Conservation (phyloP, 2,888 invertebrate species). For the Margaritifera margaritifera region DNA sequence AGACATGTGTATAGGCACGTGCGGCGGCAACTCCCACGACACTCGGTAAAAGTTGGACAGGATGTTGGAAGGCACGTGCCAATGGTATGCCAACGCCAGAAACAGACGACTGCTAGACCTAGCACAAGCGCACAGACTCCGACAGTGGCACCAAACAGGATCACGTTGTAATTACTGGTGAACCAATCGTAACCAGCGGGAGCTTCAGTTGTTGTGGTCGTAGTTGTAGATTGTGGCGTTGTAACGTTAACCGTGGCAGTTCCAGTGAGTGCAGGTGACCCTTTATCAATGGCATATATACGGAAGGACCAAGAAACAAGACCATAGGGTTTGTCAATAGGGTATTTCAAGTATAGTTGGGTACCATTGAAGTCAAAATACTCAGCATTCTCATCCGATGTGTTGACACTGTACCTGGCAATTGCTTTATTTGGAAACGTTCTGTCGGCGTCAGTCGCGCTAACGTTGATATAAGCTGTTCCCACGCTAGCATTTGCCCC, state of each 20-base stretch:
- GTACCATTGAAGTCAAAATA: no score
- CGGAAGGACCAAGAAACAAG: neutral
- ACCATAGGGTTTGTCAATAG: neutral
- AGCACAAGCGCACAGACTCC: slow-evolving; percentile 13
- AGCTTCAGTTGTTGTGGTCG: slow-evolving; percentile 29
- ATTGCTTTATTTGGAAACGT: no score
- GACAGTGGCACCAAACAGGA: slow-evolving; percentile 18
- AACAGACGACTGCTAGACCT: slow-evolving; percentile 13
- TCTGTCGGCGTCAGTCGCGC: no score
- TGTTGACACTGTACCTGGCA: no score
- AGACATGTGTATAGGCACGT: slow-evolving; percentile 2
- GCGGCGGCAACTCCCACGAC: slow-evolving; percentile 20
- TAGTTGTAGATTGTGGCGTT: slow-evolving; percentile 30
- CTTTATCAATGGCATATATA: neutral
- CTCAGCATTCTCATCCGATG: no score
- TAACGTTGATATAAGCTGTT: no score
- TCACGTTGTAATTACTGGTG: slow-evolving; percentile 16
- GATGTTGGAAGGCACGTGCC: slow-evolving; percentile 28
- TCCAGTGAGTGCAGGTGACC: slow-evolving; percentile 7
- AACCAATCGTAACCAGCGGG: slow-evolving; percentile 41
- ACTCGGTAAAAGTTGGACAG: slow-evolving; percentile 28
- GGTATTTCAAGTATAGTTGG: no score
- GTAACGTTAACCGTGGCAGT: slow-evolving; percentile 20
- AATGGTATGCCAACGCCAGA: slow-evolving; percentile 25
- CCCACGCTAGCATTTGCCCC: no score